Base-by-base conservation (phyloP, 92 coral and sea anemone genomes). In the Porites lobata region DNA sequence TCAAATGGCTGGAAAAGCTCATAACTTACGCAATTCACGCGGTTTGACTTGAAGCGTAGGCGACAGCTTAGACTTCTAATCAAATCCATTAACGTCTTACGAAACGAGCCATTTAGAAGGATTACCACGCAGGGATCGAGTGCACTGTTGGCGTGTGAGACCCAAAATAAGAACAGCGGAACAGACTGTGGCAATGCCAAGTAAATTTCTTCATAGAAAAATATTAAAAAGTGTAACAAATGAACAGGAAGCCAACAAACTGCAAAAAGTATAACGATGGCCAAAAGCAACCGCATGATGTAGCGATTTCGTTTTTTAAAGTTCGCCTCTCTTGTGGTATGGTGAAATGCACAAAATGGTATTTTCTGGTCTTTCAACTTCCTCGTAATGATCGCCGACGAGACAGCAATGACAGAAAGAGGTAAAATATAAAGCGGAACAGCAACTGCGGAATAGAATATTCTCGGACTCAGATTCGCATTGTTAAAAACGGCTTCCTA, bases 191-290 rank as follows among this genome's bases (percentile, higher is more conserved):
- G 72, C 2, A 91, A 62, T 2, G 69, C n/a, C 32, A 52, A 69
- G 83, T 64, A 91, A 66, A 63, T 26, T 0, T 65, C 26, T 52
- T 29, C 81, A 78, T 75, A 73, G 73, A 87, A 91, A 61, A 82
- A 76, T 52, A 83, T 72, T 57, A 87, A 18, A 8, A 91, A 12
- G 77, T 91, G 94, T 84, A 91, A 70, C 53, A 91, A 68, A 69
- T 91, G 94, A 63, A 91, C 82, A 1, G 94, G 94, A 58, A 91
- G 81, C 94, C 94, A 91, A 53, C 91, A 91, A 32, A 87, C 59
- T 14, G 87, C 74, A 83, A 91, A 91, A 29, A 91, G 65, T 4
- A 68, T 69, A 0, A 87, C 85, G 24, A 91, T 86, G 24, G 73
- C 94, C 67, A 84, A 19, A 11, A 91, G 18, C 91, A 91, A 82